Percentiles rank a stretch among this genome's conserved stretches.
phyloP scores from a whole-genome alignment of 2,797 vertebrate genomes.

The Lagodon rhomboides region DNA sequence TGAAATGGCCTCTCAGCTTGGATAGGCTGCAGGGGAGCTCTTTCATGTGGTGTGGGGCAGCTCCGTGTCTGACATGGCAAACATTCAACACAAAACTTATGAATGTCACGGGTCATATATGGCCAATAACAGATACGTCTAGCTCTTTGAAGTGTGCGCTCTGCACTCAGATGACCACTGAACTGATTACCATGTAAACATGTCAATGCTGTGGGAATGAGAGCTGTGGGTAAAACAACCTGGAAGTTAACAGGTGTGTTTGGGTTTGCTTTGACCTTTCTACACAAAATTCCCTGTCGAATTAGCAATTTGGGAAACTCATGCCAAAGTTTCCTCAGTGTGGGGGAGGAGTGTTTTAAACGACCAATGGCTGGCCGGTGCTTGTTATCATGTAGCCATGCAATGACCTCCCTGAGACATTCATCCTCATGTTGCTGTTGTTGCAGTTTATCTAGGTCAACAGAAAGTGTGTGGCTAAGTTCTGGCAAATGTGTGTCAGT shows the following conservation, averaged over 20 bases:
- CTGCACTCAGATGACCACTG: constrained; percentile 29
- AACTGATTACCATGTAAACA: constrained; percentile 10
- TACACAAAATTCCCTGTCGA: not conserved
- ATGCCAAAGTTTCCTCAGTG: too few relatives aligned
- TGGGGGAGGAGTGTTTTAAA: too few relatives aligned
- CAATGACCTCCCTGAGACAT: too few relatives aligned
- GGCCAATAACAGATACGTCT: constrained; percentile 39
- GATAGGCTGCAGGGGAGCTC: constrained; percentile 32
- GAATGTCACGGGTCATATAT: constrained; percentile 23
- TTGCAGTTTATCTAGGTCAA: too few relatives aligned
- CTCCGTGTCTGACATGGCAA: constrained; percentile 29
- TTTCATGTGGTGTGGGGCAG: constrained; percentile 17
- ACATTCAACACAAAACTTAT: constrained; percentile 36
- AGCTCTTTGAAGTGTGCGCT: constrained; percentile 18
- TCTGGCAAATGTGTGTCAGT: too few relatives aligned
- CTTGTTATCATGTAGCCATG: too few relatives aligned
- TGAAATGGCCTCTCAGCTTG: constrained; percentile 24
- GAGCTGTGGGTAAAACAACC: constrained; percentile 17
- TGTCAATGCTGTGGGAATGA: constrained; percentile 4
- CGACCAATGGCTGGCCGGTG: too few relatives aligned
- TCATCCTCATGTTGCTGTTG: too few relatives aligned
- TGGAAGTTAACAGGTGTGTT: constrained; percentile 5
- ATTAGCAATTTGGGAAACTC: too few relatives aligned
- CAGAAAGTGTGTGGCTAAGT: too few relatives aligned
- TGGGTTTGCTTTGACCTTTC: not conserved